Percentiles rank a stretch among this genome's conserved stretches.
These are phyloP conservation scores for Hydriomena furcata DNA, from an alignment of 2,888 invertebrate genomes.

Conservation along the genomic window DNA sequence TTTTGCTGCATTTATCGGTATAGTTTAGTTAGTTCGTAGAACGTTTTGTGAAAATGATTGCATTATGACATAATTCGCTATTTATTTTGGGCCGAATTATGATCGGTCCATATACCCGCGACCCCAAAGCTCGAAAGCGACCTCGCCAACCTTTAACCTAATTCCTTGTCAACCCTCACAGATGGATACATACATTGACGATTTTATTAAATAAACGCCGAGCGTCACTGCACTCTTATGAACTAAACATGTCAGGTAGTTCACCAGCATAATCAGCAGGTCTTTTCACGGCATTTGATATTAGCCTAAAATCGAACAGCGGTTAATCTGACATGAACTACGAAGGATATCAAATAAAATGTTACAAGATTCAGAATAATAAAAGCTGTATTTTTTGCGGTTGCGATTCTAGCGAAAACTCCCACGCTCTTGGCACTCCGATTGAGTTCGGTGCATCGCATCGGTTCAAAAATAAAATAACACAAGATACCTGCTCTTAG, in stretches of 20 bases:
- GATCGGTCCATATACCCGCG: constrained; percentile 59
- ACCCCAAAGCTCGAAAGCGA: constrained; percentile 56
- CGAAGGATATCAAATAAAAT: not conserved
- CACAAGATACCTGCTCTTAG: constrained; percentile 70
- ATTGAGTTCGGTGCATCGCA: constrained; percentile 68
- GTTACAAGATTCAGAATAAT: not conserved
- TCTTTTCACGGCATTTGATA: not conserved
- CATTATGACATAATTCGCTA: constrained; percentile 55
- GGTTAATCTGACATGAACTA: too few species aligned
- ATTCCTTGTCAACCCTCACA: constrained; percentile 62
- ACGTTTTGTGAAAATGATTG: constrained; percentile 25
- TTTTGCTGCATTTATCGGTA: too few species aligned
- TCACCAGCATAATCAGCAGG: not conserved
- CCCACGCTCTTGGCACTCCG: constrained; percentile 77
- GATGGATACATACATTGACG: constrained; percentile 58
- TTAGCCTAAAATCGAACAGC: too few species aligned
- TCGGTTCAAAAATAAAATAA: constrained; percentile 64
- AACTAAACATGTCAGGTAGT: not conserved
- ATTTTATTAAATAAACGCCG: constrained; percentile 58
- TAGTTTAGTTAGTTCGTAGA: too few species aligned
- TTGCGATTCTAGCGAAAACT: constrained; percentile 39
- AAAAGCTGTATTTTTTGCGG: constrained; percentile 25
- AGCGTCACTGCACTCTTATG: constrained; percentile 5
- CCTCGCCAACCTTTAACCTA: constrained; percentile 71
- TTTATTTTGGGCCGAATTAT: constrained; percentile 63